phyloP scores from a whole-genome alignment of 2,888 invertebrate species.

The Polymixis lichenea region DNA sequence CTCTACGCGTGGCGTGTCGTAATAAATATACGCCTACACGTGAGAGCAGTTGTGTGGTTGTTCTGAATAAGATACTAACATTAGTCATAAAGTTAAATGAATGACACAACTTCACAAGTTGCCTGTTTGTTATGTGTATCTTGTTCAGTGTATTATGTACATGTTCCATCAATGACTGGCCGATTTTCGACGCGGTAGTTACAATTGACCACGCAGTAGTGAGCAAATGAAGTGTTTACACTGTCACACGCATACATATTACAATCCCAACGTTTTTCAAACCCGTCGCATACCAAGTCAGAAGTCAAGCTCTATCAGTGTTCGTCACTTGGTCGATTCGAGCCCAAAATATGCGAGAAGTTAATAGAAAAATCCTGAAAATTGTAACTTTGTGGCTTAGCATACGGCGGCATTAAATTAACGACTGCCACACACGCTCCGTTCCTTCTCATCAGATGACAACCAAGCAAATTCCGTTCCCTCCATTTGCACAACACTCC shows the following conservation, averaged over 20 bases:
- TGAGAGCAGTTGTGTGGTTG: slow-evolving; percentile 15
- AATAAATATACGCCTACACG: slow-evolving; percentile 20
- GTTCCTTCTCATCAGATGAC: neutral
- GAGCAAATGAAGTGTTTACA: slow-evolving; percentile 38
- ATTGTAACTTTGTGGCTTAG: neutral
- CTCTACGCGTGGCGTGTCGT: neutral
- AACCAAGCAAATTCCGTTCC: neutral
- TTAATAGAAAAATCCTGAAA: neutral
- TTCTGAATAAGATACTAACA: slow-evolving; percentile 48
- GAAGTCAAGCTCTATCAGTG: neutral
- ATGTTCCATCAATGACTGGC: slow-evolving; percentile 52
- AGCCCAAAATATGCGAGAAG: neutral
- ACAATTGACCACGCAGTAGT: slow-evolving; percentile 34
- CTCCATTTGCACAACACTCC: slow-evolving; percentile 39
- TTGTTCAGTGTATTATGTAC: slow-evolving; percentile 60
- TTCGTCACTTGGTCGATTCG: neutral
- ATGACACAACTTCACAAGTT: slow-evolving; percentile 20
- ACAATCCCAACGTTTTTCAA: neutral
- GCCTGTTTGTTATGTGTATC: slow-evolving; percentile 20
- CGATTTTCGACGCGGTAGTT: slow-evolving; percentile 30
- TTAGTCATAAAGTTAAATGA: slow-evolving; percentile 36
- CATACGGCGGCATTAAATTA: neutral
- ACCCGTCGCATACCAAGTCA: neutral
- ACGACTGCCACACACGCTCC: slow-evolving; percentile 4
- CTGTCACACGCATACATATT: neutral